Conservation (phyloP, 2,113 vertebrate genomes). For the Marcusenius ussheri region DNA sequence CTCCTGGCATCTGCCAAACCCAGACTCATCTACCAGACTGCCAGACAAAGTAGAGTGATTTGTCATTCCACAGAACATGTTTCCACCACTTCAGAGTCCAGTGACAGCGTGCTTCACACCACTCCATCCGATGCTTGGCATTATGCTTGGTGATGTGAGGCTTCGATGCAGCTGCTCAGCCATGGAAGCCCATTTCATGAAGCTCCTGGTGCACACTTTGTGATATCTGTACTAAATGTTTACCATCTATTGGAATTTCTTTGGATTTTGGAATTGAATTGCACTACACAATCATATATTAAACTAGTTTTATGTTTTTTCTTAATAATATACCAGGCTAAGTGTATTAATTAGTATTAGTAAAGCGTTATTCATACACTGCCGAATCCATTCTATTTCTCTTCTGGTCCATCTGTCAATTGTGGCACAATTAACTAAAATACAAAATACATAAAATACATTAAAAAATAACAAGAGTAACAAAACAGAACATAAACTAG, state of each 20-base stretch:
- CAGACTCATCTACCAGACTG: not conserved
- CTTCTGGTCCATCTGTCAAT: not conserved
- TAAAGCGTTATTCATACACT: not conserved
- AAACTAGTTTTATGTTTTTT: not conserved
- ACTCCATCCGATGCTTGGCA: not conserved
- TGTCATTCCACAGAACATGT: not conserved
- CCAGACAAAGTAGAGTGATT: not conserved
- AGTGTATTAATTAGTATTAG: not conserved
- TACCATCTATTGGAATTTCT: not conserved
- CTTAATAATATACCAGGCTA: not conserved
- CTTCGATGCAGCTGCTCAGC: not conserved
- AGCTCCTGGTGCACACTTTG: not conserved
- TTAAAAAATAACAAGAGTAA: not conserved
- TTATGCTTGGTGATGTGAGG: not conserved
- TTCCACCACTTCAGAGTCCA: not conserved
- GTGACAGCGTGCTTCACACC: not conserved
- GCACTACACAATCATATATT: not conserved
- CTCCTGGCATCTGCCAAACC: not conserved
- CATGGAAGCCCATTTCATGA: not conserved
- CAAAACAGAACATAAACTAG: not conserved
- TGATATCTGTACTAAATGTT: not conserved
- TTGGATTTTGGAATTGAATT: not conserved
- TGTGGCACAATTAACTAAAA: not conserved
- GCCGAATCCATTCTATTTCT: not conserved
- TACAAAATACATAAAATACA: not conserved